Evolutionary conservation across 2,888 invertebrate genomes (phyloP).

Genomic region (Leptinotarsa juncta): DNA sequence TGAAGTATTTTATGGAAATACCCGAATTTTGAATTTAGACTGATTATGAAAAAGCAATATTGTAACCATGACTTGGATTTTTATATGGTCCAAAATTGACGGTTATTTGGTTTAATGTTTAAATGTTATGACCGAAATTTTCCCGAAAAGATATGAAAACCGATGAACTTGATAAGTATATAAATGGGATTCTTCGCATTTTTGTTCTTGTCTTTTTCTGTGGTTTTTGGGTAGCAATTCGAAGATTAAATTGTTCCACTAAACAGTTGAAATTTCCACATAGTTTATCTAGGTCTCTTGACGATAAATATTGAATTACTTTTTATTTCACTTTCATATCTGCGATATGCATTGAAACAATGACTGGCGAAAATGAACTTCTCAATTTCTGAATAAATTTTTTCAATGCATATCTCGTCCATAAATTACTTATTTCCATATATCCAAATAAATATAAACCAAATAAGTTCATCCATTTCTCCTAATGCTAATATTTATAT

Average conservation of each 20-base stretch:
- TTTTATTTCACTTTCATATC: neutral
- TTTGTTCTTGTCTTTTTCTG: neutral
- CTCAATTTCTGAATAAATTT: too few relatives aligned
- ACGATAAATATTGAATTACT: neutral
- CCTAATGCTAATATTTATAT: conserved; percentile 52
- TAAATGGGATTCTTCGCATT: neutral
- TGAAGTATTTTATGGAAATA: conserved; percentile 57
- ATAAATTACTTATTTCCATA: conserved; percentile 50
- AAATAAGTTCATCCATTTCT: conserved; percentile 55
- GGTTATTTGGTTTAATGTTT: conserved; percentile 44
- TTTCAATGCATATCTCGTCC: conserved; percentile 38
- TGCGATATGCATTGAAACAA: conserved; percentile 17
- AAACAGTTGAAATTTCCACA: conserved; percentile 5
- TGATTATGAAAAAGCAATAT: conserved; percentile 64
- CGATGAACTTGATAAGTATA: conserved; percentile 25
- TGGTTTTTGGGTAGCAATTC: neutral
- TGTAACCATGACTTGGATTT: conserved; percentile 53
- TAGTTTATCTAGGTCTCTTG: neutral
- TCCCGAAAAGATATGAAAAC: conserved; percentile 20
- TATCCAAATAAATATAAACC: conserved; percentile 59
- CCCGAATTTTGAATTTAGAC: conserved; percentile 64
- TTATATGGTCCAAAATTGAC: conserved; percentile 32
- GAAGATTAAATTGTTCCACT: neutral
- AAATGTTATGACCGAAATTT: conserved; percentile 43
- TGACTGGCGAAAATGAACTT: neutral